These are phyloP conservation scores for Eulimnadia texana DNA, from an alignment of 1,140 invertebrate genomes.

Conservation along the genomic window DNA sequence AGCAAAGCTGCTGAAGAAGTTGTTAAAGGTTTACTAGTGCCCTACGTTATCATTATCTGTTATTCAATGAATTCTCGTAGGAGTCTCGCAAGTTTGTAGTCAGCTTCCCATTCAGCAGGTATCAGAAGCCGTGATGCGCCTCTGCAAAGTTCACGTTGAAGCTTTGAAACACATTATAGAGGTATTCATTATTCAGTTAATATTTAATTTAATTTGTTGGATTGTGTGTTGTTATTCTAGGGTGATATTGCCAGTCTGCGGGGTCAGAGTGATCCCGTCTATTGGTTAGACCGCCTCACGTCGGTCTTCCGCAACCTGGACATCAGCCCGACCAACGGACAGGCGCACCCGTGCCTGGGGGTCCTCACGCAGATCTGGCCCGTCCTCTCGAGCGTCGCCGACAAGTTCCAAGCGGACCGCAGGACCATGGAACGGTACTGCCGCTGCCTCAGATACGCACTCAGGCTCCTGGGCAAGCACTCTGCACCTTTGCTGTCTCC, in stretches of 20 bases:
- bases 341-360: constrained; percentile 62
- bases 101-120: constrained; percentile 14
- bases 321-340: constrained; percentile 36
- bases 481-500: constrained; percentile 59
- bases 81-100: constrained; percentile 19
- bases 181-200: constrained; percentile 3
- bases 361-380: constrained; percentile 65
- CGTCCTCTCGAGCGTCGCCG: constrained; percentile 57
- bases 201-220: not conserved
- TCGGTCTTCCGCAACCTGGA: constrained; percentile 71
- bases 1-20: constrained; percentile 67
- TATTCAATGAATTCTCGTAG: constrained; percentile 22
- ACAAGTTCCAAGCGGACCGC: constrained; percentile 61
- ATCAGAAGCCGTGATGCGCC: constrained; percentile 1
- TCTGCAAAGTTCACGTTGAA: constrained; percentile 15
- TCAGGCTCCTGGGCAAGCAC: constrained; percentile 69
- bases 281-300: constrained; percentile 84
- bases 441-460: constrained; percentile 71
- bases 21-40: too few species aligned
- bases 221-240: not conserved
- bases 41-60: too few species aligned
- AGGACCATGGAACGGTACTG: constrained; percentile 84
- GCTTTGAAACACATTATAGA: constrained; percentile 6
- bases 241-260: not conserved
- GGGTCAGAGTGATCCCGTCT: constrained; percentile 50